Evolutionary conservation across 2,888 invertebrate species (phyloP).

Genomic region (Polydrusus pterygomalis): DNA sequence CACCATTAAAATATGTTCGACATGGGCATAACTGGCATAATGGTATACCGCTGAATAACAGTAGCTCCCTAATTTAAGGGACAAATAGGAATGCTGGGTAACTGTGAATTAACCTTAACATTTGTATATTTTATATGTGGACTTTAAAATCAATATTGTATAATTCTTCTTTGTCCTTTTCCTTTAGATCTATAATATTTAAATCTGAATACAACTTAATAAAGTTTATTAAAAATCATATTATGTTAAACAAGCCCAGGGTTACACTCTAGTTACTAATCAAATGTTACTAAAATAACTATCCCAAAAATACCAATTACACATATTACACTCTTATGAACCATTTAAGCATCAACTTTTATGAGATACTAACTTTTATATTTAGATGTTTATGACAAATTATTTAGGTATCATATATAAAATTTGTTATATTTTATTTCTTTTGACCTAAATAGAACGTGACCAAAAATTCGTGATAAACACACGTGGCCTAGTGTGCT

Average conservation of each 20-base stretch:
- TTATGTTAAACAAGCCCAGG: no score
- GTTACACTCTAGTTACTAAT: no score
- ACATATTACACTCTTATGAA: neutral
- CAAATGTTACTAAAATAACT: neutral
- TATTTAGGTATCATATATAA: neutral
- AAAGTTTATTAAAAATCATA: no score
- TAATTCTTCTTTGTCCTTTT: no score
- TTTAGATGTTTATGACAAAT: neutral
- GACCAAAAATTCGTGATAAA: neutral
- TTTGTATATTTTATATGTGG: no score
- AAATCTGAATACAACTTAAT: no score
- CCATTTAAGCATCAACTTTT: neutral
- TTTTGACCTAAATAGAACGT: neutral
- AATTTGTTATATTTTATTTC: neutral
- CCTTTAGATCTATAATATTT: no score
- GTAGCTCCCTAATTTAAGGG: no score
- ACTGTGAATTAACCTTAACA: no score
- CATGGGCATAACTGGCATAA: neutral
- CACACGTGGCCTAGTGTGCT: neutral
- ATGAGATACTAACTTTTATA: neutral
- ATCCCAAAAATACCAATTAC: neutral
- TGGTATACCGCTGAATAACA: neutral
- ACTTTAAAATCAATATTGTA: no score
- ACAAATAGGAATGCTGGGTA: no score
- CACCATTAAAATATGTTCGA: conserved; percentile 2